A percentile compares a stretch with the other conserved stretches of the same genome.
Evolutionary conservation across 2,113 vertebrate genomes (phyloP).

Genomic region (Lota lota): DNA sequence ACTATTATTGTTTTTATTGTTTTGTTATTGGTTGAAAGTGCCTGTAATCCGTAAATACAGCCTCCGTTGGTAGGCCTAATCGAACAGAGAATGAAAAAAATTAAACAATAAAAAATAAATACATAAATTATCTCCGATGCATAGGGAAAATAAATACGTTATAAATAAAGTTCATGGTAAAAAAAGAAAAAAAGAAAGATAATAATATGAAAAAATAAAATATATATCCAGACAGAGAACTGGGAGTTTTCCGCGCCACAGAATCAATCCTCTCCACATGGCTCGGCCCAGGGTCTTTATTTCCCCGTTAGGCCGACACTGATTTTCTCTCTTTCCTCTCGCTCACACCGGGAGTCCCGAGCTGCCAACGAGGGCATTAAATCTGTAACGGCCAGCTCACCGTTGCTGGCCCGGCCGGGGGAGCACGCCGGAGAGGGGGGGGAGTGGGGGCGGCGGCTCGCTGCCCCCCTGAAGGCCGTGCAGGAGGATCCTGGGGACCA

Average conservation of each 20-base stretch:
- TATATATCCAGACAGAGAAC: constrained; percentile 29
- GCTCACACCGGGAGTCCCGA: constrained; percentile 44
- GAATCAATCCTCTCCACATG: constrained; percentile 42
- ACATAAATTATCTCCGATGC: constrained; percentile 73
- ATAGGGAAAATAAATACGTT: constrained; percentile 71
- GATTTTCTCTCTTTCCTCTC: constrained; percentile 3
- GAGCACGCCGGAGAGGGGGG: constrained; percentile 85
- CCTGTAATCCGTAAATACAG: constrained; percentile 32
- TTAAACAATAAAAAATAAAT: constrained; percentile 64
- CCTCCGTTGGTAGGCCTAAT: constrained; percentile 7
- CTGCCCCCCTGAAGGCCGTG: constrained; percentile 90
- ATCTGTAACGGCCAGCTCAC: constrained; percentile 71
- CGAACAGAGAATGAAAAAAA: constrained; percentile 50
- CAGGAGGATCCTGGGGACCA: constrained; percentile 93
- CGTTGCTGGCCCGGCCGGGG: constrained; percentile 87
- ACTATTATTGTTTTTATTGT: constrained; percentile 21
- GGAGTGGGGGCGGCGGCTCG: constrained; percentile 87
- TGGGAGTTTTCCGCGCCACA: constrained; percentile 22
- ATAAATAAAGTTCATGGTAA: constrained; percentile 60
- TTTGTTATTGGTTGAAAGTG: constrained; percentile 34
- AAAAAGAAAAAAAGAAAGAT: constrained; percentile 9
- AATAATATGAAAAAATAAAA: constrained; percentile 1
- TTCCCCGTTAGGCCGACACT: constrained; percentile 27
- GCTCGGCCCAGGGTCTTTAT: constrained; percentile 28
- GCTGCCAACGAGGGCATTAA: constrained; percentile 26